Percentiles rank a stretch among this genome's conserved stretches.
Conservation (phyloP, 2,888 invertebrate species). For the Neria commutata region DNA sequence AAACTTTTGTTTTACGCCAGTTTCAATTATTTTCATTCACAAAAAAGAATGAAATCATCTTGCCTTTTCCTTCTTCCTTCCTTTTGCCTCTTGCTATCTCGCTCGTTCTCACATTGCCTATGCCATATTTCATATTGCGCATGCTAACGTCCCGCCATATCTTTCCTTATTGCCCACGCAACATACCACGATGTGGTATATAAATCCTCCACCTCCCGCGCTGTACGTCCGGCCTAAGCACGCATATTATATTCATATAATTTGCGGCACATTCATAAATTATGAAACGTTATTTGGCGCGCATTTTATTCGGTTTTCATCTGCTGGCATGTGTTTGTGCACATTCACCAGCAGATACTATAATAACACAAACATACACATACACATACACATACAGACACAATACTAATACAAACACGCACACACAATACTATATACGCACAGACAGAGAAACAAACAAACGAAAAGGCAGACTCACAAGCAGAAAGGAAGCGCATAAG, state of each 20-base stretch:
- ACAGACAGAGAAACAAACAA: too few relatives aligned
- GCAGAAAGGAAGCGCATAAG: too few relatives aligned
- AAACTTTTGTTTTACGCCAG: too few relatives aligned
- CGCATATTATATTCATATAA: constrained; percentile 11
- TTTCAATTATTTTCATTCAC: too few relatives aligned
- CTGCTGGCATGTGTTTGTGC: not conserved
- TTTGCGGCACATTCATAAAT: constrained; percentile 15
- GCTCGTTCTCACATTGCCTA: too few relatives aligned
- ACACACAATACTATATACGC: too few relatives aligned
- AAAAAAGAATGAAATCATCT: too few relatives aligned
- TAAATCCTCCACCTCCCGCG: not conserved
- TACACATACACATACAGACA: constrained; percentile 6
- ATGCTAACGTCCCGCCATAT: not conserved
- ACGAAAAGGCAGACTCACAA: too few relatives aligned
- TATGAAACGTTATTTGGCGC: constrained; percentile 13
- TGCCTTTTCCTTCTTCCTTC: too few relatives aligned
- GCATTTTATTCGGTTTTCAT: constrained; percentile 1
- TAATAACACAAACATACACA: not conserved
- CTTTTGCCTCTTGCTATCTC: too few relatives aligned
- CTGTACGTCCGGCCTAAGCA: not conserved
- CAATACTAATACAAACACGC: constrained; percentile 1
- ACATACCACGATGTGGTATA: not conserved
- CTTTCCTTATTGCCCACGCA: too few relatives aligned
- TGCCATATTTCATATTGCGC: too few relatives aligned
- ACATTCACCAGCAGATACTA: not conserved